Base-by-base conservation (phyloP, 2,113 vertebrate species). In the Choloepus hoffmanni region DNA sequence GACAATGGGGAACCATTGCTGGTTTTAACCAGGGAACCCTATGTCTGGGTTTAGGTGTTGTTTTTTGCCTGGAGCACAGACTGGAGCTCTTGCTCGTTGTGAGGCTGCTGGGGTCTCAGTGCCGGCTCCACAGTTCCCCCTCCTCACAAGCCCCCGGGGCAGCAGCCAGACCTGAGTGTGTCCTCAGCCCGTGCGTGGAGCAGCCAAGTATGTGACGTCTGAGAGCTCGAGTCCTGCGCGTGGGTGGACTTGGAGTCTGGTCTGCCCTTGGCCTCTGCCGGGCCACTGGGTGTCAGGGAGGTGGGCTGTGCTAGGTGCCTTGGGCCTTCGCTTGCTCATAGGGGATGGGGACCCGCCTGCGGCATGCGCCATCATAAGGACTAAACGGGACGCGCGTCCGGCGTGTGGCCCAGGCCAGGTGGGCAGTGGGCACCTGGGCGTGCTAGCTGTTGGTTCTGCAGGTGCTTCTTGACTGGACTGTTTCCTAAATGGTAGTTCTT, bases 301-400 rank as follows among this genome's bases (percentile, higher is more conserved):
- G 11, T 19, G 4, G 8, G 58, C 58, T 60, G 58, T 60, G 58
- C 7, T n/a, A 36, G 7, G 1, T 83, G 7, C 19, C 15, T 23
- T 11, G 33, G 2, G 26, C 19, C 15, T 7, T 55, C 0, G 0
- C 24, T 21, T 53, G n/a, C 21, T 63, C 28, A 13, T 5, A 1
- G 0, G 13, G 36, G 33, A 1, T 19, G 50, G 5, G 5, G 40
- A 58, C n/a, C 48, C 55, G 62, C 33, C 36, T 58, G 16, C 45
- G 62, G 24, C 13, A 1, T 6, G 5, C 15, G 50, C 21, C 11
- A 4, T 83, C 33, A 48, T 18, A 45, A 65, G 14, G 13, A 40
- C 10, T 53, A 28, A 1, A 7, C 9, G 50, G 62, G 4, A 7
- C 70, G 24, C 1, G 6, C n/a, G 16, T 2, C 3, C 0, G 8